These are phyloP conservation scores for Heteromyza rotundicornis DNA, from an alignment of 2,888 invertebrate species.

Conservation along the genomic window DNA sequence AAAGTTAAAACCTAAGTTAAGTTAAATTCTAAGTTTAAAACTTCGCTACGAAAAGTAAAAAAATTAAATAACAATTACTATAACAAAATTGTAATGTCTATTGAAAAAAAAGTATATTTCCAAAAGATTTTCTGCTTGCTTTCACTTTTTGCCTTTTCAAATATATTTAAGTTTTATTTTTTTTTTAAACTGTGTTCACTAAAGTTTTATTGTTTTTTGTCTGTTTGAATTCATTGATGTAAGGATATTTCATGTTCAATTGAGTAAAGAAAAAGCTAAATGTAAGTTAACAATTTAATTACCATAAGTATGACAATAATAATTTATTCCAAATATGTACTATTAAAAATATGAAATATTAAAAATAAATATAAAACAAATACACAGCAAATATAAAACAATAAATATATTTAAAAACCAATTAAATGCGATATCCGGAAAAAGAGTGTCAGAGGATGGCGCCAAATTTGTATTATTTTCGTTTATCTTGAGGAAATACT, in stretches of 20 bases:
- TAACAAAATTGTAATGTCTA: too few relatives aligned
- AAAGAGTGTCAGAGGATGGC: too few relatives aligned
- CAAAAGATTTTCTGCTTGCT: too few relatives aligned
- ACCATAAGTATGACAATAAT: constrained; percentile 61
- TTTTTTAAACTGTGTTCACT: constrained; percentile 25
- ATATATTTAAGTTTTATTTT: background rate
- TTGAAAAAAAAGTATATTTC: too few relatives aligned
- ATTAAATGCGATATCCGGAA: too few relatives aligned
- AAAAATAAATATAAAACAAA: background rate
- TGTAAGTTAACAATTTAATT: constrained; percentile 26
- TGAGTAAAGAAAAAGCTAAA: background rate
- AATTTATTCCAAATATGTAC: constrained; percentile 56
- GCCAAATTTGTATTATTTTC: too few relatives aligned
- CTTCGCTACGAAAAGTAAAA: too few relatives aligned
- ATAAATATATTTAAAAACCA: too few relatives aligned
- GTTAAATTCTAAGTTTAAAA: too few relatives aligned
- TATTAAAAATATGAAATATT: background rate
- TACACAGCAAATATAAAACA: background rate
- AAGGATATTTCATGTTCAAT: constrained; percentile 22
- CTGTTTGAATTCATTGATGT: constrained; percentile 18
- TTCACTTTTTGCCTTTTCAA: background rate
- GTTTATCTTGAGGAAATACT: too few relatives aligned
- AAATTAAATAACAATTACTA: too few relatives aligned
- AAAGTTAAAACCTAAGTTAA: too few relatives aligned
- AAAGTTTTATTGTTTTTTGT: constrained; percentile 24